phyloP scores from a whole-genome alignment of 2,113 vertebrate species.

The Equus przewalskii region DNA sequence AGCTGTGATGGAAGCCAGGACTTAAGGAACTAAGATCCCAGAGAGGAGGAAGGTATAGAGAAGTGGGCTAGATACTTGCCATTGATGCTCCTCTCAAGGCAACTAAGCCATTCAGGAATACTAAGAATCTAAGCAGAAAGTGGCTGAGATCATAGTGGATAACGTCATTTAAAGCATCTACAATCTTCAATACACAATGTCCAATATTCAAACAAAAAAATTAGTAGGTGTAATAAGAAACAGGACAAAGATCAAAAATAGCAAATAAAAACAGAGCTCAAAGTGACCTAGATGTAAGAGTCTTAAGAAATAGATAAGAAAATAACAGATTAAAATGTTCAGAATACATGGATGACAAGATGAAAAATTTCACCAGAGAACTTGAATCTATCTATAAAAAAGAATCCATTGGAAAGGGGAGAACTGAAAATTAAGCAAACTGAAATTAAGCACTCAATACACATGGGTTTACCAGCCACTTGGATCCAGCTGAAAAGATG shows the following conservation, averaged over 20 bases:
- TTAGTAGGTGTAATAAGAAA: neutral
- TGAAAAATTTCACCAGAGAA: neutral
- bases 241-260: neutral
- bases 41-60: neutral
- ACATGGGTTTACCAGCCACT: neutral
- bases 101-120: neutral
- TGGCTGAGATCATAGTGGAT: neutral
- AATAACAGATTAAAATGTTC: slow-evolving; percentile 5
- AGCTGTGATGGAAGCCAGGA: neutral
- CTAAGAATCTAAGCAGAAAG: neutral
- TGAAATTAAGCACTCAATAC: slow-evolving; percentile 3
- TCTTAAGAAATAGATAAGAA: neutral
- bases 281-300: neutral
- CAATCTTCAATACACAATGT: slow-evolving; percentile 1
- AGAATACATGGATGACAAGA: neutral
- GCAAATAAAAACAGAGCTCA: neutral
- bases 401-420: neutral
- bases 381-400: neutral
- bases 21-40: neutral
- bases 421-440: neutral
- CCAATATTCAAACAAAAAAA: neutral
- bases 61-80: neutral
- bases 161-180: neutral
- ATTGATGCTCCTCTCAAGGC: neutral
- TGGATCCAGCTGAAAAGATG: neutral